Percentiles rank a stretch among this genome's conserved stretches.
phyloP scores from a whole-genome alignment of 2,888 invertebrate species.

The Rosalia funebris region DNA sequence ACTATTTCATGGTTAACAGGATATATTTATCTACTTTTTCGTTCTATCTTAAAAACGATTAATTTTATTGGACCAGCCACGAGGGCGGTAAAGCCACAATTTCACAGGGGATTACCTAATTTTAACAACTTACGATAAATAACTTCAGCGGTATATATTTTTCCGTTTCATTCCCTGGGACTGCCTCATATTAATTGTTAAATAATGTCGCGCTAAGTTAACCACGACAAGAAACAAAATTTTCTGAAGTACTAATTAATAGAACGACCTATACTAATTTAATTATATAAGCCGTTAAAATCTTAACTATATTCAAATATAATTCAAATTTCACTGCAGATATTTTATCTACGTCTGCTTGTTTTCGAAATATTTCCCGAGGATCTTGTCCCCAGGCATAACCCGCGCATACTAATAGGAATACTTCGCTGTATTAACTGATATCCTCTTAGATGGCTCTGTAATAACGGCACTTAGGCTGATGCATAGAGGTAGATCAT shows the following conservation, averaged over 20 bases:
- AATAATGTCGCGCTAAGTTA: too few species aligned
- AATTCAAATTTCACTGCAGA: background rate
- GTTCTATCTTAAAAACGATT: constrained; percentile 23
- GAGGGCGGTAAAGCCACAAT: constrained; percentile 6
- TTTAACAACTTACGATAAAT: constrained; percentile 27
- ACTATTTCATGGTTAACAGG: constrained; percentile 13
- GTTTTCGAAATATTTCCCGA: too few species aligned
- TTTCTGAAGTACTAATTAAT: too few species aligned
- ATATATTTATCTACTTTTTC: constrained; percentile 6
- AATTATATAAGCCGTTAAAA: background rate
- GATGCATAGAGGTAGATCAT: background rate
- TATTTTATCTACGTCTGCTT: background rate
- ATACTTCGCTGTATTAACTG: background rate
- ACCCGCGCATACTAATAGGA: background rate
- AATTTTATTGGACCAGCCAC: constrained; percentile 15
- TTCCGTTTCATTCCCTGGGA: background rate
- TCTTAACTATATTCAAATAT: background rate
- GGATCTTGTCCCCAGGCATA: too few species aligned
- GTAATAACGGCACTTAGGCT: background rate
- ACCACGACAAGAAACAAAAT: too few species aligned
- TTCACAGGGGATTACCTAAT: constrained; percentile 26
- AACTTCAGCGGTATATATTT: constrained; percentile 12
- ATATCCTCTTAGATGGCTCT: background rate
- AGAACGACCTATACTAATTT: too few species aligned
- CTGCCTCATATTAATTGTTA: too few species aligned